These are phyloP conservation scores for Heptranchias perlo DNA, from an alignment of 2,113 vertebrate genomes.

Conservation along the genomic window DNA sequence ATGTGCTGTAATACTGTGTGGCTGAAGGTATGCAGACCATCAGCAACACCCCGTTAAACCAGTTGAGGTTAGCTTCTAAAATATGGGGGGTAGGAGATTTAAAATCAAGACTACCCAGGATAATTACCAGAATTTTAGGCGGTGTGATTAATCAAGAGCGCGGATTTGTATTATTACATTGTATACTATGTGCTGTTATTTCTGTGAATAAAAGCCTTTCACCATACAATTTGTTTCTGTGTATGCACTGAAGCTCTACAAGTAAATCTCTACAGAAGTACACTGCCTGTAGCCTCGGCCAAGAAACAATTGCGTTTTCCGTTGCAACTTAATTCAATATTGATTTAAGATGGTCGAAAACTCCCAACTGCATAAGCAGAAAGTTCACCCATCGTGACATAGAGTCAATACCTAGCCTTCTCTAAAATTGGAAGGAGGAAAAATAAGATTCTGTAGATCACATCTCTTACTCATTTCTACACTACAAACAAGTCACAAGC, in stretches of 20 bases:
- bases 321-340: not conserved
- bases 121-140: not conserved
- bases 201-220: not conserved
- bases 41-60: not conserved
- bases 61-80: not conserved
- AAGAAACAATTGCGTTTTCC: not conserved
- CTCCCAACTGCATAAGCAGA: not conserved
- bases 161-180: not conserved
- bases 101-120: not conserved
- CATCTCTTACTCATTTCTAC: not conserved
- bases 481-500: not conserved
- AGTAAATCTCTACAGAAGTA: not conserved
- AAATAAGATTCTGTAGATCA: not conserved
- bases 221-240: not conserved
- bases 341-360: not conserved
- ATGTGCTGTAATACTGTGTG: not conserved
- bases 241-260: not conserved
- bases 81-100: not conserved
- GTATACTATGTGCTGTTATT: not conserved
- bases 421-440: not conserved
- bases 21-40: not conserved
- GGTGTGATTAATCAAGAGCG: not conserved
- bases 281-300: not conserved
- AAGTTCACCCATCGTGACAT: not conserved
- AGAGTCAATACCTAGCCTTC: not conserved